Conservation (phyloP, 2,113 vertebrate species). For the Lota lota region DNA sequence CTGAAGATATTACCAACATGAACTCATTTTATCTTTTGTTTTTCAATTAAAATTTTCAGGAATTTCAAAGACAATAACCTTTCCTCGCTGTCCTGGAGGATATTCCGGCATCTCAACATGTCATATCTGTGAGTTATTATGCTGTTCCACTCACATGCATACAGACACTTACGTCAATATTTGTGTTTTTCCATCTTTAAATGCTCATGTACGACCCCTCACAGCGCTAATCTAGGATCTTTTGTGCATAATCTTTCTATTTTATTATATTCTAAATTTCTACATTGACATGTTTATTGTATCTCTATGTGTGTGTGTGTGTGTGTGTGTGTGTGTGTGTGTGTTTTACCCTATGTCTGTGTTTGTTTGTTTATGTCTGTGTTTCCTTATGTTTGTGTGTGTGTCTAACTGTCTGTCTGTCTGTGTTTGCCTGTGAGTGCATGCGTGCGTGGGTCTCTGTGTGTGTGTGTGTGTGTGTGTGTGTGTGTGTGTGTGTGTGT, state of each 20-base stretch:
- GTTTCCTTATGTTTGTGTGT: not conserved
- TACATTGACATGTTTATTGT: too few species aligned
- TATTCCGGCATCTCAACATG: conserved; percentile 89
- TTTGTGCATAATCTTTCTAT: too few species aligned
- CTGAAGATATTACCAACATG: conserved; percentile 9
- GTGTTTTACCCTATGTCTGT: not conserved
- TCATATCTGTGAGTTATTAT: conserved; percentile 87
- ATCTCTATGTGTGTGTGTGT: conserved; percentile 2
- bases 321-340: conserved; percentile 4
- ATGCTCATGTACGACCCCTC: not conserved
- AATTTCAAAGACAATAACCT: conserved; percentile 96
- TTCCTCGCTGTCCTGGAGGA: conserved; percentile 88
- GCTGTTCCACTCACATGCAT: too few species aligned
- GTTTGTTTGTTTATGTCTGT: not conserved
- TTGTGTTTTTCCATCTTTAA: too few species aligned
- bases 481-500: conserved; percentile 33
- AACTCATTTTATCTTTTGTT: conserved; percentile 27
- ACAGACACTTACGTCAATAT: too few species aligned
- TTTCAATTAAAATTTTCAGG: conserved; percentile 66
- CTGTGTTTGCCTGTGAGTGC: conserved; percentile 1
- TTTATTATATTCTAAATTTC: too few species aligned
- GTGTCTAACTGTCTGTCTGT: not conserved
- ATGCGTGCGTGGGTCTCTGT: conserved; percentile 9
- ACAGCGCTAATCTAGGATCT: conserved; percentile 1
- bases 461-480: conserved; percentile 9